phyloP scores from a whole-genome alignment of 2,888 invertebrate genomes.

The Graphium colonna region DNA sequence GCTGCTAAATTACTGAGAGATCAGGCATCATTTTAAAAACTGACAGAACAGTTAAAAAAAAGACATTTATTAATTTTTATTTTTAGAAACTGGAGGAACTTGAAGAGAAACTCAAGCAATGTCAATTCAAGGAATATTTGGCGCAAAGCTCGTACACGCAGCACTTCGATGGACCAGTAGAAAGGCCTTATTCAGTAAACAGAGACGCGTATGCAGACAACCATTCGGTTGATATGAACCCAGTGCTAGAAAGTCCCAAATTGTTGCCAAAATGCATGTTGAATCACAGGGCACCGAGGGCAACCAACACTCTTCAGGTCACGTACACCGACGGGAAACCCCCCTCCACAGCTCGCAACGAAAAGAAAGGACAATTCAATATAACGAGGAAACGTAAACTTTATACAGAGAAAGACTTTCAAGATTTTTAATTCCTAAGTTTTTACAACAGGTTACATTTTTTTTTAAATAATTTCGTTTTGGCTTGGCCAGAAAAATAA shows the following conservation, averaged over 20 bases:
- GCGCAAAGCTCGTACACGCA: constrained; percentile 52
- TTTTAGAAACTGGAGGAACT: constrained; percentile 54
- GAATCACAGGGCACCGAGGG: constrained; percentile 40
- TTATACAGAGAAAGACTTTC: constrained; percentile 63
- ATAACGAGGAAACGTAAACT: constrained; percentile 70
- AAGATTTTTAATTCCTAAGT: constrained; percentile 48
- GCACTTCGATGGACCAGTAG: constrained; percentile 56
- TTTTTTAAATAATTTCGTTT: too few relatives aligned
- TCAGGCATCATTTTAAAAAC: too few relatives aligned
- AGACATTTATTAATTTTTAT: too few relatives aligned
- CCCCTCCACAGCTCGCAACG: constrained; percentile 30
- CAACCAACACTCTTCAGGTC: constrained; percentile 52
- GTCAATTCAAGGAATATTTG: constrained; percentile 65
- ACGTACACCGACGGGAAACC: constrained; percentile 54
- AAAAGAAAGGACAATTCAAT: constrained; percentile 63
- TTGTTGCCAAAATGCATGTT: constrained; percentile 22
- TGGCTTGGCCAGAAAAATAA: too few relatives aligned
- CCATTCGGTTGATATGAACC: constrained; percentile 37
- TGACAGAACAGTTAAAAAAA: too few relatives aligned
- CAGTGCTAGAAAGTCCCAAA: constrained; percentile 38
- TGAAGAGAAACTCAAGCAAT: constrained; percentile 70
- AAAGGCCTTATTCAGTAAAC: constrained; percentile 60
- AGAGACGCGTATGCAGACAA: constrained; percentile 40
- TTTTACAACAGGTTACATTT: neutral
- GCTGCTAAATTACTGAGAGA: too few relatives aligned